Base-by-base conservation (phyloP, 2,797 vertebrate species). In the Pseudomugil tenellus region DNA sequence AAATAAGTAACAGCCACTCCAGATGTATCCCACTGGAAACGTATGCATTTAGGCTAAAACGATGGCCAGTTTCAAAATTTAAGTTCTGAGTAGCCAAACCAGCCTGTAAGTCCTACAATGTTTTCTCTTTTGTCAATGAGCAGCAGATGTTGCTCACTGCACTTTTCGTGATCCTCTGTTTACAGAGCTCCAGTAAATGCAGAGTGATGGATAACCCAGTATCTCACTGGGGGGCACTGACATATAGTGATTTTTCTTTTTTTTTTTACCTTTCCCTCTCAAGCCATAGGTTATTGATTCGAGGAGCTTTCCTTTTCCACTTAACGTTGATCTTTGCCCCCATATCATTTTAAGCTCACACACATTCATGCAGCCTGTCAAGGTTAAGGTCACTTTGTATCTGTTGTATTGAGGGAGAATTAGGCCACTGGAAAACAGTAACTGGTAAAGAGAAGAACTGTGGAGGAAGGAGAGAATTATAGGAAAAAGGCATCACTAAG, bases 201-300 rank as follows among this genome's bases (percentile, higher is more conserved):
- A 74, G 53, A 62, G 53, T 83, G 83, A 90, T 85, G 69, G 73
- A 86, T 90, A 64, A 74, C 68, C 63, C 49, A 64, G 58, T 17
- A 57, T 65, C 72, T 67, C 56, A 63, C 59, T 58, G 62, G 67
- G 67, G 71, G 61, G 39, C 31, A n/a, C 23, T 68, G 63, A 67
- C 43, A 72, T 73, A 55, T 69, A 77, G 54, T 66, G 57, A 76
- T 63, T 74, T 34, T 21, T 56, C 78, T 72, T 77, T 58, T 83
- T 63, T 80, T 74, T 79, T 57, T 84, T 63, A 64, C 72, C 48
- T 35, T 43, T 67, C 46, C 51, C 61, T 74, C 57, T 65, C 23
- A 63, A 84, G 55, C 32, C 84, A 77, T 60, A 83, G 67, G 67
- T 88, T 85, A 89, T 89, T 72, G 89, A 87, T 90, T 86, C 59